Base-by-base conservation (phyloP, 2,113 vertebrate genomes). In the Oncorhynchus masou region DNA sequence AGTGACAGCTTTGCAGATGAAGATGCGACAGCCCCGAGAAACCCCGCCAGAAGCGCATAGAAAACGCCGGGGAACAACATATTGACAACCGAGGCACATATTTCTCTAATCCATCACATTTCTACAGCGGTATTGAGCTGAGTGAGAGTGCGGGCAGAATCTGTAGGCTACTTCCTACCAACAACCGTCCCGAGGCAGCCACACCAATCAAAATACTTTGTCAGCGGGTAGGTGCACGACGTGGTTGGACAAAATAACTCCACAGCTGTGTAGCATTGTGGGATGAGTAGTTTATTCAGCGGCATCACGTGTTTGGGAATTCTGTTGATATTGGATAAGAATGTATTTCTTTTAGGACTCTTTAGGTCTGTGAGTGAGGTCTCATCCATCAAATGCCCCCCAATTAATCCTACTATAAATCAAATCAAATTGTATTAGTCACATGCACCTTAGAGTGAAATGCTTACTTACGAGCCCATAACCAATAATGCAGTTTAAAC, bases 1-100 rank as follows among this genome's bases (percentile, higher is more conserved):
- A 97, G 93, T 20, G 95, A 95, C 87, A 97, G 93, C 73, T 97
- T 97, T 70, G 96, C 96, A 45, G 93, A 93, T 2, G 94, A 94
- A 54, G 95, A 95, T 12, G 95, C 95, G 80, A 95, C 91, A 62
- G 94, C 94, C 54, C 94, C 95, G 81, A 95, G 88, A 54, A 95
- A 92, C 15, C 95, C 96, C 22, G 95, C 94, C 78, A 92, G 88
- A 74, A 93, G 74, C 49, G 95, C 94, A 88, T 94, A 93, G 60
- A 89, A 86, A 65, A 91, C 87, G 76, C 94, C 94, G 80, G 92
- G 92, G 70, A 94, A 88, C 93, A 94, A 88, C 93, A 94, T 93
- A 82, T 73, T 84, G 86, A 76, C 27, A 79, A 75, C 62, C 78
- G 71, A 79, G 77, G 77, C 57, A 77, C 89, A 89, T 91, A 45